Conservation (phyloP, 2,888 invertebrate genomes). For the Athalia rosae region DNA sequence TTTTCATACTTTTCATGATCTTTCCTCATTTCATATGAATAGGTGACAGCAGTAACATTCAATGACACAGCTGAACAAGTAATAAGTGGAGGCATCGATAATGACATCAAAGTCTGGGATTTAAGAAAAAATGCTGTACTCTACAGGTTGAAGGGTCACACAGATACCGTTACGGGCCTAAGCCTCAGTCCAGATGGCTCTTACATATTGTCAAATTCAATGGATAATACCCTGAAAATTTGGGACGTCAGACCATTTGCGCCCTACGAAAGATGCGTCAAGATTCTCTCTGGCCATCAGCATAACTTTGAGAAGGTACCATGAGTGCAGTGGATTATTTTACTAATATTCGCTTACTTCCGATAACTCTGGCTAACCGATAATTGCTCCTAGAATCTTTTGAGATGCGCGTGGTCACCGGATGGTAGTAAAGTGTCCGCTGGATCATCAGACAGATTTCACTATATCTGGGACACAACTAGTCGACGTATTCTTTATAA, state of each 20-base stretch:
- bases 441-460: slow-evolving; percentile 96
- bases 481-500: slow-evolving; percentile 94
- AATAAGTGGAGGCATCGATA: slow-evolving; percentile 96
- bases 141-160: slow-evolving; percentile 93
- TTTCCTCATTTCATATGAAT: slow-evolving; percentile 44
- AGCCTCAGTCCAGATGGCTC: slow-evolving; percentile 90
- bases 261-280: slow-evolving; percentile 93
- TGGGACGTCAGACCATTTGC: slow-evolving; percentile 99
- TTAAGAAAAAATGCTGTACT: slow-evolving; percentile 89
- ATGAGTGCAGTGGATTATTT: slow-evolving; percentile 1
- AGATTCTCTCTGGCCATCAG: slow-evolving; percentile 93
- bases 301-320: slow-evolving; percentile 95
- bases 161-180: slow-evolving; percentile 95
- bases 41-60: slow-evolving; percentile 91
- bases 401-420: slow-evolving; percentile 94
- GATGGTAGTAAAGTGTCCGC: slow-evolving; percentile 94
- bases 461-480: slow-evolving; percentile 98
- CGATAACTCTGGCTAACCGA: slow-evolving; percentile 35
- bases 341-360: slow-evolving; percentile 27
- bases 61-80: slow-evolving; percentile 97
- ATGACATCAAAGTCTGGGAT: slow-evolving; percentile 99
- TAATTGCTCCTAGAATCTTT: slow-evolving; percentile 80
- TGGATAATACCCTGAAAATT: slow-evolving; percentile 96
- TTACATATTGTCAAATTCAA: slow-evolving; percentile 94
- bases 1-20: background rate